Evolutionary conservation across 2,797 vertebrate genomes (phyloP).

Genomic region (Trematomus bernacchii): DNA sequence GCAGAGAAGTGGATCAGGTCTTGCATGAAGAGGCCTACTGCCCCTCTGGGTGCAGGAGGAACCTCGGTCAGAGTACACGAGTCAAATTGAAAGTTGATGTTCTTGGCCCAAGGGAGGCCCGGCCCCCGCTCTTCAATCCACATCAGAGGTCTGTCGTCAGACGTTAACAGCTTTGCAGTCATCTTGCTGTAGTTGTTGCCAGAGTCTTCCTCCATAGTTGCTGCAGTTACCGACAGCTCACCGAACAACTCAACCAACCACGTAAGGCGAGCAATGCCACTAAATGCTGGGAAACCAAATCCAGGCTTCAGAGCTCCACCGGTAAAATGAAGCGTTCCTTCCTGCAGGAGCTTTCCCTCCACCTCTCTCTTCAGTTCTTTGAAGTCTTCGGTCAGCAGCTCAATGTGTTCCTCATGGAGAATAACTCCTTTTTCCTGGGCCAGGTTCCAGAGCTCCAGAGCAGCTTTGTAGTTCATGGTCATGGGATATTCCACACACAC

Average conservation of each 20-base stretch:
- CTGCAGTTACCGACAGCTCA: constrained; percentile 87
- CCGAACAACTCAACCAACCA: constrained; percentile 96
- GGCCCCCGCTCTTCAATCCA: constrained; percentile 94
- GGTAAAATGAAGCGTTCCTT: constrained; percentile 94
- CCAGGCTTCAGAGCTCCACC: constrained; percentile 87
- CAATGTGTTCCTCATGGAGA: constrained; percentile 79
- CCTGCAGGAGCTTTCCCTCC: constrained; percentile 87
- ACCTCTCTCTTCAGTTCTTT: constrained; percentile 91
- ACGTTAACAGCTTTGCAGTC: constrained; percentile 88
- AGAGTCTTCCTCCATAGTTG: constrained; percentile 83
- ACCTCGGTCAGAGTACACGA: constrained; percentile 86
- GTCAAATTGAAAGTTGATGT: constrained; percentile 90
- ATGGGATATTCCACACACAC: constrained; percentile 96
- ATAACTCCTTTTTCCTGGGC: constrained; percentile 88
- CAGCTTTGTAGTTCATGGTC: constrained; percentile 84
- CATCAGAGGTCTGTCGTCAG: constrained; percentile 86
- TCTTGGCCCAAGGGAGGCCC: constrained; percentile 87
- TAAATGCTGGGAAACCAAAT: constrained; percentile 91
- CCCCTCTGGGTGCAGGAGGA: constrained; percentile 80
- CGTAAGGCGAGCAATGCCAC: constrained; percentile 91
- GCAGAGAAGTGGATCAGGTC: constrained; percentile 90
- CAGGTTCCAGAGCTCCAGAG: constrained; percentile 88
- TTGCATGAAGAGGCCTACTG: constrained; percentile 93
- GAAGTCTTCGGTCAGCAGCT: constrained; percentile 92
- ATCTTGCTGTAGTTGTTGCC: constrained; percentile 87